phyloP scores from a whole-genome alignment of 2,113 vertebrate species.

The Pipa parva region DNA sequence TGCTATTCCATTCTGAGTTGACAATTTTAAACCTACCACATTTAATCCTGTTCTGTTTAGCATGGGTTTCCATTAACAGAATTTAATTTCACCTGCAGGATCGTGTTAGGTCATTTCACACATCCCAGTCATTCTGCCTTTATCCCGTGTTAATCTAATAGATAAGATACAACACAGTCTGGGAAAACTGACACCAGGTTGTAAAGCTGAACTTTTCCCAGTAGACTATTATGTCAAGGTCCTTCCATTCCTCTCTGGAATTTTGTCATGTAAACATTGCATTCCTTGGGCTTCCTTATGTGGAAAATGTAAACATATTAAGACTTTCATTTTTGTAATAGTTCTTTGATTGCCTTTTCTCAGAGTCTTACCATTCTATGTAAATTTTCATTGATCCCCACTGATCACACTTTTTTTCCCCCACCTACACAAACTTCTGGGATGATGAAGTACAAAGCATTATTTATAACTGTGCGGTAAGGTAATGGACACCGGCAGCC shows the following conservation, averaged over 20 bases:
- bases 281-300: conserved; percentile 12
- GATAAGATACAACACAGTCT: background rate
- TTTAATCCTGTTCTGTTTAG: no score
- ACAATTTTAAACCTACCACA: no score
- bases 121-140: background rate
- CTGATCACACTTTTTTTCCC: no score
- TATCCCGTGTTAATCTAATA: background rate
- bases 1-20: no score
- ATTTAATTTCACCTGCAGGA: background rate
- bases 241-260: background rate
- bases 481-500: no score
- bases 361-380: conserved; percentile 9
- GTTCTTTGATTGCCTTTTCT: background rate
- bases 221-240: background rate
- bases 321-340: conserved; percentile 16
- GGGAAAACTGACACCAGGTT: background rate
- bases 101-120: background rate
- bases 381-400: conserved; percentile 29
- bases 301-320: conserved; percentile 1
- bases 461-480: conserved; percentile 50
- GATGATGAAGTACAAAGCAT: no score
- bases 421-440: no score
- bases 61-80: no score
- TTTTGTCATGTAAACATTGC: background rate
- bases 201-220: background rate